A percentile compares a stretch with the other conserved stretches of the same genome.
phyloP scores from a whole-genome alignment of 92 coral and sea anemone genomes.

The Diadumene lineata region DNA sequence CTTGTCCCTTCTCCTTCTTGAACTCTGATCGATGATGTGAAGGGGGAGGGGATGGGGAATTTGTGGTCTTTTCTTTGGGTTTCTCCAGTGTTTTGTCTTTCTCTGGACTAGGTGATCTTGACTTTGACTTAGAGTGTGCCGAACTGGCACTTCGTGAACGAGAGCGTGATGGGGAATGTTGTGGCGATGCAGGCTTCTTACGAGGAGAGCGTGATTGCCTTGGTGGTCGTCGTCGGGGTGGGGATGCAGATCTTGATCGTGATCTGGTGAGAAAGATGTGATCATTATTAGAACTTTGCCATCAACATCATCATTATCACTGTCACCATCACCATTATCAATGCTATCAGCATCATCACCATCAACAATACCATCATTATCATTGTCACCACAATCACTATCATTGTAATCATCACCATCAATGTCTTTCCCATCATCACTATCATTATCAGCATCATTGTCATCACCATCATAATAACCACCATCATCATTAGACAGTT shows the following conservation, averaged over 20 bases:
- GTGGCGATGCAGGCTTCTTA: slow-evolving; percentile 49
- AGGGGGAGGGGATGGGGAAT: slow-evolving; percentile 78
- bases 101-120: slow-evolving; percentile 52
- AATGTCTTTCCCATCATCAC: background rate
- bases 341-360: background rate
- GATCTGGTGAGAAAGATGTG: background rate
- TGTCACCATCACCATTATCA: background rate
- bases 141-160: slow-evolving; percentile 62
- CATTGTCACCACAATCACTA: background rate
- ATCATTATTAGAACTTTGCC: background rate
- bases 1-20: slow-evolving; percentile 68
- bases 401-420: background rate
- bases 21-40: slow-evolving; percentile 79
- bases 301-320: background rate
- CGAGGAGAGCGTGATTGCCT: slow-evolving; percentile 67
- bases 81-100: slow-evolving; percentile 43
- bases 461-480: background rate
- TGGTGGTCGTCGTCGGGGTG: slow-evolving; percentile 57
- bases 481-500: background rate
- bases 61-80: slow-evolving; percentile 30
- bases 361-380: background rate
- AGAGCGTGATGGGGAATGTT: slow-evolving; percentile 56
- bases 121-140: slow-evolving; percentile 38
- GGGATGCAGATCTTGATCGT: slow-evolving; percentile 30
- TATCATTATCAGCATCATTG: no score